phyloP scores from a whole-genome alignment of 1,140 invertebrate species.

The Heliconius hewitsoni region DNA sequence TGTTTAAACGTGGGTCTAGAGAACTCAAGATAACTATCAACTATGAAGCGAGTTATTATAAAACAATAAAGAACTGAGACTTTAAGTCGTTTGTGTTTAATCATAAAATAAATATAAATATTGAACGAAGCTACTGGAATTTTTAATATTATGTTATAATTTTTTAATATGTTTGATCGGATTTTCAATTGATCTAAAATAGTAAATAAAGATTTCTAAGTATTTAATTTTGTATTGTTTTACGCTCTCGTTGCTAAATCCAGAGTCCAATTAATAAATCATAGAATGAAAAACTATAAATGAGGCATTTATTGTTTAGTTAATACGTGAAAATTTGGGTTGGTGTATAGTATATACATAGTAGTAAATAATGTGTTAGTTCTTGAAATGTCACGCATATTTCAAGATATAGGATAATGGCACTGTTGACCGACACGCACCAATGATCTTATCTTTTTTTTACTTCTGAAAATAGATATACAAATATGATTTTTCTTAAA shows the following conservation, averaged over 20 bases:
- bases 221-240: neutral
- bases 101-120: neutral
- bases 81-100: neutral
- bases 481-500: no score
- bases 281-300: no score
- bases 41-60: constrained; percentile 1
- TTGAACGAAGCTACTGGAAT: neutral
- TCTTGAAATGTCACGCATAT: no score
- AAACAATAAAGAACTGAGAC: constrained; percentile 1
- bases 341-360: no score
- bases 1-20: neutral
- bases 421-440: no score
- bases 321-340: no score
- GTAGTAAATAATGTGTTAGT: no score
- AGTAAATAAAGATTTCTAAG: neutral
- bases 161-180: neutral
- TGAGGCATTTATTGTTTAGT: no score
- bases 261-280: no score
- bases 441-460: no score
- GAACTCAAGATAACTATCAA: neutral
- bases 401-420: no score
- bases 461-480: no score
- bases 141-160: neutral
- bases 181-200: neutral
- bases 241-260: neutral